Base-by-base conservation (phyloP, 2,797 vertebrate species). In the Naso thynnoides region DNA sequence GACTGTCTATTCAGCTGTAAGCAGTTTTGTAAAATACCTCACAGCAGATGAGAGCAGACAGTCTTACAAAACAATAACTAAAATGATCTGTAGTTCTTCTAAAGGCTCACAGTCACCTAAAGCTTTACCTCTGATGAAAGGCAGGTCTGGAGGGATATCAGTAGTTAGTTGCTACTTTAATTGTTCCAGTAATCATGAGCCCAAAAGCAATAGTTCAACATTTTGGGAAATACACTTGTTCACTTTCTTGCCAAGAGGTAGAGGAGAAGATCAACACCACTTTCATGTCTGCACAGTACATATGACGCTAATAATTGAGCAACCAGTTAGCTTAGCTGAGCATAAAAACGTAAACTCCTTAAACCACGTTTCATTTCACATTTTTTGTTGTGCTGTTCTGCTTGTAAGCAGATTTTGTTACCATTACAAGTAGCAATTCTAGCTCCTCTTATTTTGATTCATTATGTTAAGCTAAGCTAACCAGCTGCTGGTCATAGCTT, bases 41-140 rank as follows among this genome's bases (percentile, higher is more conserved):
- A 60, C 44, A 31, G 39, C 57, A 60, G 27, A 13, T 41, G 38
- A 76, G 49, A 58, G 63, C 42, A 76, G 59, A 85, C 58, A 66
- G 61, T 72, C 53, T 67, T 49, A 68, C 58, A 70, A 45, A 50
- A 79, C 53, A 62, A 60, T 33, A 62, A 55, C 23, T 65, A 58
- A 79, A 56, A 45, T 42, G 1, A 64, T 60, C 31, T 56, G 54
- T 29, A 55, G 44, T 78, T 72, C 53, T 39, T 84, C 31, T 70
- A 61, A 77, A 64, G 65, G 71, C 69, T 79, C 53, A 44, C 5
- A 3, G 54, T 74, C 53, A 76, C 19, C 48, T 73, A 66, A 54
- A 19, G 21, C 76, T 88, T 88, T 70, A 88, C 85, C 83, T 90
- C 74, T 77, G 73, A 86, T 31, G 44, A 33, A 70, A 89, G 82